A percentile compares a stretch with the other conserved stretches of the same genome.
phyloP scores from a whole-genome alignment of 2,797 vertebrate species.

The Lepus oiostolus region DNA sequence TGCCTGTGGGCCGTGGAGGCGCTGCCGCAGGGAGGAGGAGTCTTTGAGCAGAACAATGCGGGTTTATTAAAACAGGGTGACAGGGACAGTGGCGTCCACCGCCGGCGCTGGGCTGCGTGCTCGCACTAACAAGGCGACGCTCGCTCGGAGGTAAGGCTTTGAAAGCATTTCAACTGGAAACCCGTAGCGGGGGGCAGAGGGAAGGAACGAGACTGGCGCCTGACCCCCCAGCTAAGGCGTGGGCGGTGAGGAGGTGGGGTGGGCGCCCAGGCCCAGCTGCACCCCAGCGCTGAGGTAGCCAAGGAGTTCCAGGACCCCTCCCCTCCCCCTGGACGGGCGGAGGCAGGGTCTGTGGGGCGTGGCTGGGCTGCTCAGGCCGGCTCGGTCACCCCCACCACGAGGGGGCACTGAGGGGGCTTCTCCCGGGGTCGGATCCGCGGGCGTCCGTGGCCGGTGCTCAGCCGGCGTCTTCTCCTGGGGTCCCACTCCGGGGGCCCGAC shows the following conservation, averaged over 20 bases:
- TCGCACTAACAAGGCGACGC: background rate
- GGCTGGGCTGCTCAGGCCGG: background rate
- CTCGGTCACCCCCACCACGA: no score
- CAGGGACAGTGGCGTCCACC: background rate
- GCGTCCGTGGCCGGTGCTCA: no score
- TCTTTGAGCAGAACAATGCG: constrained; percentile 13
- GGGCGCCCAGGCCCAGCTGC: background rate
- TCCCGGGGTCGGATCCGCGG: no score
- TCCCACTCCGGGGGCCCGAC: background rate
- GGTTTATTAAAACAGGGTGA: constrained; percentile 72
- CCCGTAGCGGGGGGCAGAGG: background rate
- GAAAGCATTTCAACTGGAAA: background rate
- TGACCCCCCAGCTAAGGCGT: background rate
- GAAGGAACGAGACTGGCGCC: background rate
- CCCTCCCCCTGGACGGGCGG: background rate
- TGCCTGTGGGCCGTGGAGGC: background rate
- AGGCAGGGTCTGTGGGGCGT: background rate
- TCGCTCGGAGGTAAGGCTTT: constrained; percentile 29
- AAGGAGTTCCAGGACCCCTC: background rate
- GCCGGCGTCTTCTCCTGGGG: background rate
- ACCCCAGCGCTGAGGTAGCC: background rate
- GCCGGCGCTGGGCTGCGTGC: background rate
- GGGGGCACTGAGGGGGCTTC: no score
- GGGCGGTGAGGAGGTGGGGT: background rate
- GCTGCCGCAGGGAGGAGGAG: background rate